Conservation (phyloP, 2,888 invertebrate genomes). For the Lordiphosa andalusiaca region DNA sequence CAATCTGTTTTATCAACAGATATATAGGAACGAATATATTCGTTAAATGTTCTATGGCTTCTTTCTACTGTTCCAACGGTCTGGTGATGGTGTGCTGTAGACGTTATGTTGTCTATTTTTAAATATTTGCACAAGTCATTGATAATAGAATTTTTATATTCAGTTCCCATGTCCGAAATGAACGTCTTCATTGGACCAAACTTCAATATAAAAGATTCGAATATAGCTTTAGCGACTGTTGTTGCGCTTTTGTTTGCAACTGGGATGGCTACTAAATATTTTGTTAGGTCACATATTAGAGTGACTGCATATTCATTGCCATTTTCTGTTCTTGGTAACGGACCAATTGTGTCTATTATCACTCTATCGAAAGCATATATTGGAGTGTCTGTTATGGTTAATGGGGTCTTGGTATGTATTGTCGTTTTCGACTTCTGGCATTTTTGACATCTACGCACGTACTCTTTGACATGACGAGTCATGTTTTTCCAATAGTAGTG, state of each 20-base stretch:
- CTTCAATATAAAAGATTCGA: constrained; percentile 22
- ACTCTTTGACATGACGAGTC: constrained; percentile 1
- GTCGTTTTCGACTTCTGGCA: constrained; percentile 6
- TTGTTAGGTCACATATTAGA: no score
- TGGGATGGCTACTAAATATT: no score
- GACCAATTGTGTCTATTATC: background rate
- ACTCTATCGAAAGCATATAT: background rate
- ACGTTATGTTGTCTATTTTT: constrained; percentile 3
- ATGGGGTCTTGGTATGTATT: background rate
- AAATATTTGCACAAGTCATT: constrained; percentile 25
- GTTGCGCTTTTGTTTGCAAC: constrained; percentile 18
- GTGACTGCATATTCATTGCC: no score
- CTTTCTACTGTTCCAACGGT: background rate
- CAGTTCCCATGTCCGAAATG: constrained; percentile 20
- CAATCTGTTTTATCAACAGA: no score
- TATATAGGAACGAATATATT: no score
- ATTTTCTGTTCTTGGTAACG: no score
- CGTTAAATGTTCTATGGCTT: background rate
- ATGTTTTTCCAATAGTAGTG: constrained; percentile 8
- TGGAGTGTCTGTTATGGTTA: constrained; percentile 1
- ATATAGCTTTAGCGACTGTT: constrained; percentile 15
- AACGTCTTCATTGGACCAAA: constrained; percentile 21
- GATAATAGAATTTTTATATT: constrained; percentile 31
- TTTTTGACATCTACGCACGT: background rate
- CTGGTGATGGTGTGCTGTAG: constrained; percentile 10